Evolutionary conservation across 2,888 invertebrate species (phyloP), one percentile per base, ranked within the genome.

Genomic region (Andricus curvator): DNA sequence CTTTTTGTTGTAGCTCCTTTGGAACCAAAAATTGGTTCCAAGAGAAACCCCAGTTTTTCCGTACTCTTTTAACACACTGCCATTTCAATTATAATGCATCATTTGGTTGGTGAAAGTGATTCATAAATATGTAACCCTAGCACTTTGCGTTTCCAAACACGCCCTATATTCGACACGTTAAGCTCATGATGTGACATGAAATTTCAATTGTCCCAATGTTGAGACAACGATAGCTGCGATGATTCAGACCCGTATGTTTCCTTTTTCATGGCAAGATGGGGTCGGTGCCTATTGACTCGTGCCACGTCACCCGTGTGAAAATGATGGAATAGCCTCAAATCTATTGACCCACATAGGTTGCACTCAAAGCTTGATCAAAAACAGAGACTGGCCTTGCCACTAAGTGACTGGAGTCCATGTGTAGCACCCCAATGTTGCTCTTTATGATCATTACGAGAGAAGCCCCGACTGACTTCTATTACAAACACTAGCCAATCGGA

Each of bases 401-500:
- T 74, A 56, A 74, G 8, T 37, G 8, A 37, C 70, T 56, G 1
- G 48, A 70, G 44, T 48, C 48, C 22, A 70, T 25, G 25, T 22
- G 25, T 22, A 48, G 25, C 25, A 70, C 33, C 56, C 74, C 20
- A 29, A 74, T 74, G 56, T 56, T 74, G 51, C 20, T 48, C 70
- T 74, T 51, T 56, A 51, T 25, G 48, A 70, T 70, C 51, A 70
- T 70, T 48, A 70, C 11, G 9, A 29, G 17, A 17, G 51, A 20
- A 70, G 29, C 20, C 81, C 48, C 48, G 4, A 48, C 48, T 77
- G 76, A 80, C 85, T 87, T 90, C 89, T 88, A 89, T 90, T 89
- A 89, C 87, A 87, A 85, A 87, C 86, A 86, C 88, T 88, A 85
- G 88, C 88, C 89, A 90, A 89, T 90, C 87, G 90, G 88, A 89